Evolutionary conservation across 2,888 invertebrate genomes (phyloP).

Genomic region (Drymonia ruficornis): DNA sequence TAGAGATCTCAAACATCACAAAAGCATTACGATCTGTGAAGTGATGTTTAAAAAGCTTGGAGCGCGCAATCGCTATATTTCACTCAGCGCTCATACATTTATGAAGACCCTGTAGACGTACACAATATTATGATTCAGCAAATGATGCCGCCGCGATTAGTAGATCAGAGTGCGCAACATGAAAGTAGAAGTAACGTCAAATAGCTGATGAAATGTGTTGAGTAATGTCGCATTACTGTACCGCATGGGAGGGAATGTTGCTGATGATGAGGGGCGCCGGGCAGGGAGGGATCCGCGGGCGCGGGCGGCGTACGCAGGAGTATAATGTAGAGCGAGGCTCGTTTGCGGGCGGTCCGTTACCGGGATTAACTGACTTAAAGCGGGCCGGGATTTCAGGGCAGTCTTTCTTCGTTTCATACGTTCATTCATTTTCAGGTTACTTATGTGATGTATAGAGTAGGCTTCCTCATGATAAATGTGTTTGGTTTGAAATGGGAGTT

Average conservation of each 20-base stretch:
- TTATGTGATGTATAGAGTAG: no score
- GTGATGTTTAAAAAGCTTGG: background rate
- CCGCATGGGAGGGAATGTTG: background rate
- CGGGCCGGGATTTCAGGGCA: background rate
- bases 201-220: background rate
- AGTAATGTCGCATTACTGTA: background rate
- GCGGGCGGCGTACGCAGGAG: no score
- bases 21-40: background rate
- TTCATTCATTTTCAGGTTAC: no score
- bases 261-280: background rate
- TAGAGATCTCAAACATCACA: background rate
- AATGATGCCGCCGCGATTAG: no score
- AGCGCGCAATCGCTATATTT: background rate
- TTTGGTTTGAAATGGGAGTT: no score
- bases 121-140: background rate
- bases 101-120: no score
- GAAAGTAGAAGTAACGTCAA: background rate
- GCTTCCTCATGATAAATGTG: no score
- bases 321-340: background rate
- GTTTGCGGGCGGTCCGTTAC: background rate
- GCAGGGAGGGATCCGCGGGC: no score
- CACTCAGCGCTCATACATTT: background rate
- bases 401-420: background rate
- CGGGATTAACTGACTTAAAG: background rate
- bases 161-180: no score